Evolutionary conservation across 2,888 invertebrate species (phyloP), one percentile per base, ranked within the genome.

Genomic region (Onthophagus sagittarius): DNA sequence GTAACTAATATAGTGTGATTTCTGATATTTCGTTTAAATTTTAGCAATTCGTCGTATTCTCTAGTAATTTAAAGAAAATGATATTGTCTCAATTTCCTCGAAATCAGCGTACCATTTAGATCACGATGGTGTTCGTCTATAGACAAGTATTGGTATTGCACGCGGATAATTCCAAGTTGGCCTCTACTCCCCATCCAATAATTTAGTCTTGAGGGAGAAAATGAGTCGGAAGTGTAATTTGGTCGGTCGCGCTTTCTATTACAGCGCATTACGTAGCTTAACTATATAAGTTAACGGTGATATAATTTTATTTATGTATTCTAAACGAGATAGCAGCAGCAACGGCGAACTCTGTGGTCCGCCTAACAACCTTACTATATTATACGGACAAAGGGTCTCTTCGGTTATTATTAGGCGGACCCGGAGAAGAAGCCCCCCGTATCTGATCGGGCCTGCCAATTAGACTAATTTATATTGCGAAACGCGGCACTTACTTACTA

Each of bases 401-500:
- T 23, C 23, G 67, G 31, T 67, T 67, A 67, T 67, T 67, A 67
- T 67, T 67, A 67, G 67, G 67, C 13, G 23, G 32, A 67, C 23
- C 15, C 23, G 31, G 67, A 67, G 31, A 53, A 53, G 39, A 53
- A 11, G 23, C 23, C 23, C 39, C 39, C 11, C 39, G 9, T 71
- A 71, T 71, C 71, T 71, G 71, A 71, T 71, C 71, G 53, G 62
- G 71, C 53, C 71, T 71, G 71, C 71, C 71, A 71, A 71, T 71
- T 71, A 71, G 71, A 62, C 71, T 62, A 62, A 71, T 71, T 71
- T 71, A 71, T 71, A 71, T 62, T 62, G 53, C 53, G 62, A 31
- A 71, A 39, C 11, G 71, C 71, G 23, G 71, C 53, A 62, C 71
- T 14, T 71, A 62, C 23, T n/a, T 23, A 64, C 14, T 7, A 23